Evolutionary conservation across 2,888 invertebrate genomes (phyloP).

Genomic region (Ochlodes sylvanus): DNA sequence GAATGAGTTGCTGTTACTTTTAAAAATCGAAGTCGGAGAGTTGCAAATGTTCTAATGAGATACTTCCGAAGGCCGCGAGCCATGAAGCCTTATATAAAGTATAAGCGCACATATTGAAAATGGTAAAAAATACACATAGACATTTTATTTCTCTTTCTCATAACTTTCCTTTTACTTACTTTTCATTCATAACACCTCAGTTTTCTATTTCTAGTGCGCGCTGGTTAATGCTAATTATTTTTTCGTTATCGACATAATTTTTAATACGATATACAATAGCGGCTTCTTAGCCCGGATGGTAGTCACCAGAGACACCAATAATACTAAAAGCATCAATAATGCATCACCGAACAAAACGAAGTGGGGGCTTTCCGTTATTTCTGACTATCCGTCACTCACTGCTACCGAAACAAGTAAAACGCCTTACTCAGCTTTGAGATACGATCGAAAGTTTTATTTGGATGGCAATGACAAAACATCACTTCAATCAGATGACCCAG

Average conservation of each 20-base stretch:
- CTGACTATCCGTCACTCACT: too few relatives aligned
- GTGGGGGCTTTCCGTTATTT: too few relatives aligned
- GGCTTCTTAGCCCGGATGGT: too few relatives aligned
- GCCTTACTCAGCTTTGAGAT: too few relatives aligned
- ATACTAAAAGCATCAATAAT: too few relatives aligned
- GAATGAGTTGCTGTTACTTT: background rate
- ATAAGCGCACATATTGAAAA: too few relatives aligned
- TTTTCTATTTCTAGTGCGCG: constrained; percentile 6
- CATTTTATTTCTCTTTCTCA: constrained; percentile 4
- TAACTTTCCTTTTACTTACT: constrained; percentile 12
- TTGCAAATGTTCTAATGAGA: constrained; percentile 5
- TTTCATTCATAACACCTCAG: constrained; percentile 18
- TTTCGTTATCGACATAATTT: constrained; percentile 12
- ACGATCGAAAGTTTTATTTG: too few relatives aligned
- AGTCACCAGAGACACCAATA: too few relatives aligned
- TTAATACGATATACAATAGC: too few relatives aligned
- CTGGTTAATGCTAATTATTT: constrained; percentile 19
- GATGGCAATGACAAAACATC: too few relatives aligned
- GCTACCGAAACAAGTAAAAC: too few relatives aligned
- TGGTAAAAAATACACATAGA: background rate
- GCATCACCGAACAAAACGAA: too few relatives aligned
- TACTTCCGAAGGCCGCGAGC: constrained; percentile 5
- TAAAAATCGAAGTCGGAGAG: background rate
- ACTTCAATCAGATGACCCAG: background rate
- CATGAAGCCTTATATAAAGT: background rate